These are phyloP conservation scores for Drosophila novamexicana DNA, from an alignment of 1,140 invertebrate genomes.

Conservation along the genomic window DNA sequence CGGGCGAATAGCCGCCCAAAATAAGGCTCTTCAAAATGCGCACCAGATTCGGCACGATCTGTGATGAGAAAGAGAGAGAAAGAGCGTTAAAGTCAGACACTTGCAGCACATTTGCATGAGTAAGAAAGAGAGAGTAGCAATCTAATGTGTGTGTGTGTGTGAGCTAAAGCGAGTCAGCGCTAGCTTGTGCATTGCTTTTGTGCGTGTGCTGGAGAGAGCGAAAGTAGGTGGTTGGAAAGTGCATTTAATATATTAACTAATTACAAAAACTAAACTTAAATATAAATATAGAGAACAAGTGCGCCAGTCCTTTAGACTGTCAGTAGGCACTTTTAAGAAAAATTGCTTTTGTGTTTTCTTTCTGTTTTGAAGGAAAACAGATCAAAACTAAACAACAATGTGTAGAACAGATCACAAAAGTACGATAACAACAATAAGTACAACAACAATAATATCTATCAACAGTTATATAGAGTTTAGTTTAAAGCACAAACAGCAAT, in stretches of 20 bases:
- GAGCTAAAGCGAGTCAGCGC: constrained; percentile 9
- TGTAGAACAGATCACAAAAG: not conserved
- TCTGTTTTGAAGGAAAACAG: not conserved
- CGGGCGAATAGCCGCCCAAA: constrained; percentile 98
- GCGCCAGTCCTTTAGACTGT: not conserved
- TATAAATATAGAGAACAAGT: not conserved
- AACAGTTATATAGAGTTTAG: constrained; percentile 19
- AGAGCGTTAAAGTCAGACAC: constrained; percentile 1
- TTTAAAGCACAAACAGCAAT: constrained; percentile 67
- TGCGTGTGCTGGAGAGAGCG: constrained; percentile 18
- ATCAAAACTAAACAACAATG: not conserved
- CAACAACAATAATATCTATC: constrained; percentile 17
- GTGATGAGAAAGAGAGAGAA: constrained; percentile 2
- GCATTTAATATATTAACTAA: constrained; percentile 15
- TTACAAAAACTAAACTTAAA: constrained; percentile 3
- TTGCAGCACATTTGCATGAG: not conserved
- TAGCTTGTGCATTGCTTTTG: constrained; percentile 6
- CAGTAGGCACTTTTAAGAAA: not conserved
- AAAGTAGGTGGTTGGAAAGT: not conserved
- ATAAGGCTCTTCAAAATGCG: constrained; percentile 99
- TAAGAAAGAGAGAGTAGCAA: not conserved
- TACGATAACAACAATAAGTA: constrained; percentile 18
- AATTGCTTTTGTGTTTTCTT: constrained; percentile 1
- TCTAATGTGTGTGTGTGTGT: constrained; percentile 8
- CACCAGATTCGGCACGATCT: constrained; percentile 98